These are phyloP conservation scores for Enteromius paludinosus DNA, from an alignment of 2,797 vertebrate species.

Conservation along the genomic window DNA sequence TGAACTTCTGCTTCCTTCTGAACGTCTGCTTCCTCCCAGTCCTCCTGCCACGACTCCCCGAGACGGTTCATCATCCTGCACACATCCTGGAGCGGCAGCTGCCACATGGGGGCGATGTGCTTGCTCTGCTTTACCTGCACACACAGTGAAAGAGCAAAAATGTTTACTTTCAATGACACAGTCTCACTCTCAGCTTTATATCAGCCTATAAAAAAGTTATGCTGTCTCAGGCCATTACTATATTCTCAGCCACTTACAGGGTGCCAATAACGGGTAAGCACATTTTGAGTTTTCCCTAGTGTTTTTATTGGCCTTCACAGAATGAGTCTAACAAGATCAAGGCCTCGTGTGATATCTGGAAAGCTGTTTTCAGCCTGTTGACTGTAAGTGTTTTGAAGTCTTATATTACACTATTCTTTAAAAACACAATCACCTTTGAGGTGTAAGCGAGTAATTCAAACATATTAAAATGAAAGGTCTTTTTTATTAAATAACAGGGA, in stretches of 20 bases:
- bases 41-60: constrained; percentile 75
- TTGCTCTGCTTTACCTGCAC: constrained; percentile 81
- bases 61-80: constrained; percentile 83
- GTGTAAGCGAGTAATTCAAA: neutral
- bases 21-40: constrained; percentile 80
- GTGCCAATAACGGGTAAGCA: constrained; percentile 29
- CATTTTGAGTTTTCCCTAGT: constrained; percentile 34
- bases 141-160: neutral
- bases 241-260: neutral
- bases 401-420: constrained; percentile 25
- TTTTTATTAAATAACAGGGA: neutral
- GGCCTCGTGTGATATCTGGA: constrained; percentile 42
- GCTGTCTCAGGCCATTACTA: neutral
- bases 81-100: constrained; percentile 84
- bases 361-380: constrained; percentile 53
- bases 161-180: neutral
- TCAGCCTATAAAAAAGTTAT: neutral
- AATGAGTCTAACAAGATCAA: constrained; percentile 51
- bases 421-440: constrained; percentile 24
- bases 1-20: constrained; percentile 75
- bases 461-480: constrained; percentile 10
- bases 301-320: constrained; percentile 32
- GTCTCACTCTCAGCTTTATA: neutral
- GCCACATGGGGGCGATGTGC: constrained; percentile 88
- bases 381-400: neutral